phyloP scores from a whole-genome alignment of 2,888 invertebrate genomes.

The Lasioglossum morio region DNA sequence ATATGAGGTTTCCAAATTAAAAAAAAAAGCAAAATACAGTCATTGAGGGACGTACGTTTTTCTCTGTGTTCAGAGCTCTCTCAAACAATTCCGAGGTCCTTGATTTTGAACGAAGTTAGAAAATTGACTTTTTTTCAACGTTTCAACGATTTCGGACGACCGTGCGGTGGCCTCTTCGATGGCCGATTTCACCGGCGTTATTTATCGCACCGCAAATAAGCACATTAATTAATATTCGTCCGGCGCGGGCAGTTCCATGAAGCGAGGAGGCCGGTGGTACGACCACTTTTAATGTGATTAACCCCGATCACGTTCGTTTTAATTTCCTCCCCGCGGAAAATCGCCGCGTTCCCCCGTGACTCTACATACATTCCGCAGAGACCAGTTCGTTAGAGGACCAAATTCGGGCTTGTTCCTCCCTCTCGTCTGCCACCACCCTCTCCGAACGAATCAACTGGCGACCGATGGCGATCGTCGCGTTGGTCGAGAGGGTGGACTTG shows the following conservation, averaged over 20 bases:
- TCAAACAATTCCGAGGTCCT: no score
- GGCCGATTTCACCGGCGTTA: neutral
- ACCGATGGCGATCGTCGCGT: conserved; percentile 34
- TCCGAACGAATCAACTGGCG: conserved; percentile 49
- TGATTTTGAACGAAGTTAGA: no score
- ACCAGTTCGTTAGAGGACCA: conserved; percentile 39
- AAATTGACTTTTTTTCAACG: neutral
- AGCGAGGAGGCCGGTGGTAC: no score
- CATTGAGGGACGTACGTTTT: no score
- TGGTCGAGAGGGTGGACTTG: conserved; percentile 47
- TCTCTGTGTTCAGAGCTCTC: no score
- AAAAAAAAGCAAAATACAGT: no score
- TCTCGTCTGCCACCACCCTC: neutral
- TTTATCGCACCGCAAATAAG: conserved; percentile 11
- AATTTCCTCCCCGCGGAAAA: conserved; percentile 35
- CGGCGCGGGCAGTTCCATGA: neutral
- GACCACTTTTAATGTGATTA: conserved; percentile 39
- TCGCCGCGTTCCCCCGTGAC: conserved; percentile 20
- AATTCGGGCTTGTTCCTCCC: conserved; percentile 25
- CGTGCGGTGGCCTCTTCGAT: neutral
- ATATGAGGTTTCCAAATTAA: no score
- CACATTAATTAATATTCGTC: conserved; percentile 14
- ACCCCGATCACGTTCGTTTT: conserved; percentile 50
- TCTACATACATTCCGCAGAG: conserved; percentile 37
- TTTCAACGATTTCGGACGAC: neutral